A percentile compares a stretch with the other conserved stretches of the same genome.
Evolutionary conservation across 2,797 vertebrate genomes (phyloP).

Genomic region (Lepilemur ruficaudatus): DNA sequence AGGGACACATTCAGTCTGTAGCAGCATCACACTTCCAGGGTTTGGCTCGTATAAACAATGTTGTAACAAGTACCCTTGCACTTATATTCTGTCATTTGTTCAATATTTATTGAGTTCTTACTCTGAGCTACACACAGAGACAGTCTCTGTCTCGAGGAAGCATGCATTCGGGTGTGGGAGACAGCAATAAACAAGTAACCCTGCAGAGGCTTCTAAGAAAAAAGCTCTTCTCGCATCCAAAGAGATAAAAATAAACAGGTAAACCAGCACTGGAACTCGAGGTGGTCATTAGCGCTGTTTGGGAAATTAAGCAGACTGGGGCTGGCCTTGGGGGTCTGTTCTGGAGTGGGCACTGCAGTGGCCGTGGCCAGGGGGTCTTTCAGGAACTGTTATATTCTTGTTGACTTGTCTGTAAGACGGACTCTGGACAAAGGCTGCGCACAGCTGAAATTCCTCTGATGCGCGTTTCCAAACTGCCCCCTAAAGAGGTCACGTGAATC

Average conservation of each 20-base stretch:
- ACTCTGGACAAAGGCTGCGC: not conserved
- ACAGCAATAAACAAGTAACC: not conserved
- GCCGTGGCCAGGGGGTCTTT: not conserved
- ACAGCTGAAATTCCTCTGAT: not conserved
- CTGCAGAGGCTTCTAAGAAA: not conserved
- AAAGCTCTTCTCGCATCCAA: not conserved
- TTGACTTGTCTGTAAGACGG: fast-evolving
- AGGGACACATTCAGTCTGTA: not conserved
- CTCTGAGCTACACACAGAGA: not conserved
- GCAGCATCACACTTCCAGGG: not conserved
- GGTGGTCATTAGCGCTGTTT: not conserved
- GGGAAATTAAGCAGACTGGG: not conserved
- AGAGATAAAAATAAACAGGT: not conserved
- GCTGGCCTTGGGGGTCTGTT: too few relatives aligned
- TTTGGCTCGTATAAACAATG: not conserved
- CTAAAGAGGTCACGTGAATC: fast-evolving
- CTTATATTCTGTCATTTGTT: not conserved
- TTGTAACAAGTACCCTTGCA: not conserved
- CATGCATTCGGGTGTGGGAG: not conserved
- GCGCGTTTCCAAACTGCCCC: fast-evolving
- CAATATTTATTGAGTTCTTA: not conserved
- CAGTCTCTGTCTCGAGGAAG: not conserved
- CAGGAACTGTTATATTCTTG: fast-evolving
- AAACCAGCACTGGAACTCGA: not conserved
- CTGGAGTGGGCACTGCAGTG: fast-evolving